Evolutionary conservation across 2,113 vertebrate genomes (phyloP), one percentile per base, ranked within the genome.

Genomic region (Gnathonemus echidnorhynchus): DNA sequence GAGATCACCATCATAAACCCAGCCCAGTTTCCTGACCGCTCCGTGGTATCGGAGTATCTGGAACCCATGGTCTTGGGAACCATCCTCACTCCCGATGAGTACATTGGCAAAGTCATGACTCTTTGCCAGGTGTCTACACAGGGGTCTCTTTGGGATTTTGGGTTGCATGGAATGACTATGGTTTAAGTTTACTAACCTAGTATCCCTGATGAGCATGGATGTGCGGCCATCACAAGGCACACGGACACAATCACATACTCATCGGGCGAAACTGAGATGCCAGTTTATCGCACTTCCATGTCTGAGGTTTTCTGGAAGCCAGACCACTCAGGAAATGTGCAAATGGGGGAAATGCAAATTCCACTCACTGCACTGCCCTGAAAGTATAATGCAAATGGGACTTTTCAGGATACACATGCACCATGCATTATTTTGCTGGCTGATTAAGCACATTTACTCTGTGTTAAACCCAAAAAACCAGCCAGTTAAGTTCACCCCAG

Each of bases 51-150:
- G 0, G 95, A 98, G 91, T 99, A 99, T 92, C 94, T 98, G 94
- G 98, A 99, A 90, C 98, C 98, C n/a, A 95, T 96, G 94, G 97
- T 99, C 91, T 83, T 97, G 91, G 98, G 98, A 15, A 99, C 98
- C 74, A 96, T 99, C 92, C 96, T 99, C 31, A 93, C 97, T 91
- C 98, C 98, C 53, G 96, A 97, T 48, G 93, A 95, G 88, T 97
- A 97, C 92, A 97, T 95, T 50, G 97, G 97, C 42, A 97, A 97
- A 94, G 97, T 99, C 92, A 97, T 99, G 94, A 89, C 89, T n/a
- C 95, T 99, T 7, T 98, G 98, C 92, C 95, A 97, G 98, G 98
- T 99, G 96, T 94, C 42, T 86, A 48, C 21, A 21, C 17, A n/a
- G 42, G 35, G 19, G 80, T 45, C 80, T 46, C 17, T 0, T 42